Evolutionary conservation across 2,888 invertebrate genomes (phyloP).

Genomic region (Byasa hedistus): DNA sequence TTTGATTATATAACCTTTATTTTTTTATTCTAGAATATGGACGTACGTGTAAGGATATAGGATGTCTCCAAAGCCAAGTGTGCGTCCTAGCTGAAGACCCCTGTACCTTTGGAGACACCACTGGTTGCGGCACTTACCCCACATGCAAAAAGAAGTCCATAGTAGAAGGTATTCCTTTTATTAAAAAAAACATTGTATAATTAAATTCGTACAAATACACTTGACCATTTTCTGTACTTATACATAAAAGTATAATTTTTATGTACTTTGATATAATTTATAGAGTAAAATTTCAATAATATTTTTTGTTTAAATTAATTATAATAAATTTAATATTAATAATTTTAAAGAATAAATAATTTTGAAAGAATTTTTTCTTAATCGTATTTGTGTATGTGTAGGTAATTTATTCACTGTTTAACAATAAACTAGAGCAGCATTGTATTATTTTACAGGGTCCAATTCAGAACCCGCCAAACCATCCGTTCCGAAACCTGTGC

Average conservation of each 20-base stretch:
- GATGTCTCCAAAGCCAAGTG: constrained; percentile 85
- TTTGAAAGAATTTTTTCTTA: too few species aligned
- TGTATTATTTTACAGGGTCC: constrained; percentile 53
- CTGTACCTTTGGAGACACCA: constrained; percentile 80
- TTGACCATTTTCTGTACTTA: not conserved
- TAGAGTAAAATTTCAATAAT: too few species aligned
- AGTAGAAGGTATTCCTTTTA: constrained; percentile 61
- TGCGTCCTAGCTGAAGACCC: constrained; percentile 87
- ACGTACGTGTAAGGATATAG: constrained; percentile 87
- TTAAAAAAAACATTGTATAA: not conserved
- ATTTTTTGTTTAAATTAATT: too few species aligned
- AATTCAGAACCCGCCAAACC: constrained; percentile 62
- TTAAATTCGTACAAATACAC: not conserved
- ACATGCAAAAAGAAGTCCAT: constrained; percentile 82
- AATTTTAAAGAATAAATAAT: too few species aligned
- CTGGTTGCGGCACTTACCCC: constrained; percentile 83
- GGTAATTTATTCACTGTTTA: not conserved
- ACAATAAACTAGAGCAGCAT: not conserved
- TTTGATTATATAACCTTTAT: too few species aligned
- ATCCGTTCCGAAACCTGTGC: constrained; percentile 51
- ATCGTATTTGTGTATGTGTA: too few species aligned
- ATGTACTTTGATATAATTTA: too few species aligned
- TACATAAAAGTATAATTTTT: too few species aligned
- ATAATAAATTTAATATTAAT: too few species aligned
- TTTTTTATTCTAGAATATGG: constrained; percentile 84